Base-by-base conservation (phyloP, 2,888 invertebrate genomes). In the Macaria notata region DNA sequence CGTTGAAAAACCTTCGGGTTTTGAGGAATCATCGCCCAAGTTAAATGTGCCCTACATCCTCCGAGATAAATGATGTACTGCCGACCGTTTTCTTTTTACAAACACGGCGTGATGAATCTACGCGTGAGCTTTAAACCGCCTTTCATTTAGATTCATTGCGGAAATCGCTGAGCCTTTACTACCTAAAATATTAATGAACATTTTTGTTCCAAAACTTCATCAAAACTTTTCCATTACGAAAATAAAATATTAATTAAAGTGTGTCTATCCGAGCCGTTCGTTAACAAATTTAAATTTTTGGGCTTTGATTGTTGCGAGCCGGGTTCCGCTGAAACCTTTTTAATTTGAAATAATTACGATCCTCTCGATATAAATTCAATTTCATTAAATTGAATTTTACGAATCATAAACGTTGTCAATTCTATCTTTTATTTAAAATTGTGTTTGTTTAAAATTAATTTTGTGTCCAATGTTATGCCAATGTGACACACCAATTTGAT, bases 1-100 rank as follows among this genome's bases (percentile, higher is more conserved):
- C 81, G 78, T 75, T 83, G 80, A 81, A 83, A 84, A 83, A 83
- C 75, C 74, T 75, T 80, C 72, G 76, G 76, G 80, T 75, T 75
- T 81, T 79, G 71, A 74, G 69, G 70, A 73, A 75, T 72, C 70
- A 69, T 67, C 68, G 69, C 55, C 62, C 54, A 66, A 70, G 72
- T 71, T 71, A 70, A 76, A 72, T 73, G 69, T 67, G 66, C 69
- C 70, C 67, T 63, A 65, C 62, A 68, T 70, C 70, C 66, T 62
- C 63, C n/a, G 59, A 67, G 66, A 67, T 67, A 67, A 67, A 67
- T 65, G 63, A 63, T 65, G 58, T 67, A 67, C 63, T 64, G 59
- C 62, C 63, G 62, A 60, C 65, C 61, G 62, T 31, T 54, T 62
- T 60, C 62, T 66, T 67, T 63, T 62, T 57, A 62, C 59, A 61